Conservation (phyloP, 2,888 invertebrate species). For the Cylindroiulus punctatus region DNA sequence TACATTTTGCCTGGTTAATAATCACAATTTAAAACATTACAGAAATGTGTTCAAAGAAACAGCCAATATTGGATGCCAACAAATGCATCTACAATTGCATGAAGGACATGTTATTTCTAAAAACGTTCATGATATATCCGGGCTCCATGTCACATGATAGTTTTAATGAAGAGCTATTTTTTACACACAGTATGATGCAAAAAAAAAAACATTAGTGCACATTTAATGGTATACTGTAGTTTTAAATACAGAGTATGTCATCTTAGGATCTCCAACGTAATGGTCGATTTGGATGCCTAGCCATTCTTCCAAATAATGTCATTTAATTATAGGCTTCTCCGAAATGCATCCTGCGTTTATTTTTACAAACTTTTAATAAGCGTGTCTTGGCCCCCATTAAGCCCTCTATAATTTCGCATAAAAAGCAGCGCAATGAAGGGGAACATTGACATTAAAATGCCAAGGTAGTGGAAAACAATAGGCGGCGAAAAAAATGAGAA, state of each 20-base stretch:
- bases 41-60: too few species aligned
- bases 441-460: slow-evolving; percentile 42
- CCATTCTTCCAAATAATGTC: slow-evolving; percentile 27
- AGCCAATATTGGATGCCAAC: too few species aligned
- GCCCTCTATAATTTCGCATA: not conserved
- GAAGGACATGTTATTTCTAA: too few species aligned
- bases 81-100: too few species aligned
- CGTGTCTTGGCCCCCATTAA: slow-evolving; percentile 33
- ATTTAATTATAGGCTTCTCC: slow-evolving; percentile 19
- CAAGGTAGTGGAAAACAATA: slow-evolving; percentile 37
- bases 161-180: too few species aligned
- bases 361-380: slow-evolving; percentile 39
- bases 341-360: slow-evolving; percentile 28
- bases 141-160: too few species aligned
- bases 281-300: not conserved
- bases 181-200: too few species aligned
- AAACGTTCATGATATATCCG: too few species aligned
- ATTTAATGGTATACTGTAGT: not conserved
- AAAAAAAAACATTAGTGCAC: not conserved
- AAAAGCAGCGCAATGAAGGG: slow-evolving; percentile 23
- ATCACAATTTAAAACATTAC: too few species aligned
- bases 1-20: too few species aligned
- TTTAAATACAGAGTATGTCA: not conserved
- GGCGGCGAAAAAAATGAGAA: not conserved
- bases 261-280: not conserved